Base-by-base conservation (phyloP, 2,113 vertebrate genomes). In the Trochalopteron elliotii region DNA sequence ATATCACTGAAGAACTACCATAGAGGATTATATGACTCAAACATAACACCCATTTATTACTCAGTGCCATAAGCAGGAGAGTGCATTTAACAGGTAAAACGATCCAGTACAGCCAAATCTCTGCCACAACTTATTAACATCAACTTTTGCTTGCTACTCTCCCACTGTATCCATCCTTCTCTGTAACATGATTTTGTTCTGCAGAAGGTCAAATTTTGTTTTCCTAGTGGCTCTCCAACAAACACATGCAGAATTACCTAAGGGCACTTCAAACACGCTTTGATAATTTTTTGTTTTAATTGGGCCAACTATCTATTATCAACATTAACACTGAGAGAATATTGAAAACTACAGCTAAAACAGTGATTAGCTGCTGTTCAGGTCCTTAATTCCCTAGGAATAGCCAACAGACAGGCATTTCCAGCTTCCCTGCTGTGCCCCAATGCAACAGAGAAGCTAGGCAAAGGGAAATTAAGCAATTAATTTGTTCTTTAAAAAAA, bases 221-320 rank as follows among this genome's bases (percentile, higher is more conserved):
- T 97, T 97, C 83, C 70, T 85, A 95, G 78, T 45, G 40, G 9
- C 50, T 83, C 70, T 91, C 68, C 87, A 81, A 85, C 67, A 94
- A 92, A 93, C 0, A 4, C 76, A 70, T 9, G 17, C 47, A 90
- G 94, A 95, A 96, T 94, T 97, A 96, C 93, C 94, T 96, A 97
- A 95, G 95, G 95, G 88, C 72, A 89, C 91, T 97, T 97, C 96
- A 96, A 95, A 97, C 80, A 74, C 1, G 0, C 96, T 96, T 97
- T 97, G 95, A 97, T 97, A 96, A 93, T 96, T 94, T 96, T 94
- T 97, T 91, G 44, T 91, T 97, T 96, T 96, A 96, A 97, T 97
- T 95, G 86, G 94, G 93, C 53, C 88, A 92, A 65, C 93, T 96
- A 96, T 96, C 96, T 97, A 84, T 95, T 96, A 97, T 97, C 96